phyloP scores from a whole-genome alignment of 2,888 invertebrate species.

The Sminthurides aquaticus region DNA sequence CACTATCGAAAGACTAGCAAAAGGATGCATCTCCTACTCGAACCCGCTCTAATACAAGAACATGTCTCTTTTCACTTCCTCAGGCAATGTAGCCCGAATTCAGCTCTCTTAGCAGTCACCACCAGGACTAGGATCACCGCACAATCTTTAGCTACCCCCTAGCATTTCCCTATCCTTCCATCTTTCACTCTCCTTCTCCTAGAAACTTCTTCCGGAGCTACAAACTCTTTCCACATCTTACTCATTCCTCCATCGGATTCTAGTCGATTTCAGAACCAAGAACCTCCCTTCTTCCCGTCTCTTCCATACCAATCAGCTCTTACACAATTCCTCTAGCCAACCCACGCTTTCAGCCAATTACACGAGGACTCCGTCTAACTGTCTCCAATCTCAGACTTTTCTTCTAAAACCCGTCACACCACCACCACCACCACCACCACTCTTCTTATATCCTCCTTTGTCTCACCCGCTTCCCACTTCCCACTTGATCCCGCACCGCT shows the following conservation, averaged over 20 bases:
- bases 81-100: background rate
- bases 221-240: too few relatives aligned
- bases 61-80: too few relatives aligned
- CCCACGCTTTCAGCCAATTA: conserved; percentile 20
- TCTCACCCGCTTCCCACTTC: background rate
- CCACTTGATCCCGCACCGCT: too few relatives aligned
- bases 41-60: too few relatives aligned
- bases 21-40: too few relatives aligned
- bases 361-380: conserved; percentile 14
- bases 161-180: too few relatives aligned
- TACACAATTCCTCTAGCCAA: conserved; percentile 13
- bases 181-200: too few relatives aligned
- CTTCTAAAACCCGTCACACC: background rate
- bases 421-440: background rate
- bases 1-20: too few relatives aligned
- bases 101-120: background rate
- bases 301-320: conserved; percentile 21
- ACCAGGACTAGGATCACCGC: background rate
- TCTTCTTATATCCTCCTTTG: background rate
- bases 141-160: background rate
- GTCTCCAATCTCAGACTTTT: conserved; percentile 22
- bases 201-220: too few relatives aligned
- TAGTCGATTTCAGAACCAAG: conserved; percentile 3
- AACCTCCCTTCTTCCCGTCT: conserved; percentile 4
- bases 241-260: too few relatives aligned